Evolutionary conservation across 2,113 vertebrate genomes (phyloP).

Genomic region (Erythrolamprus reginae): DNA sequence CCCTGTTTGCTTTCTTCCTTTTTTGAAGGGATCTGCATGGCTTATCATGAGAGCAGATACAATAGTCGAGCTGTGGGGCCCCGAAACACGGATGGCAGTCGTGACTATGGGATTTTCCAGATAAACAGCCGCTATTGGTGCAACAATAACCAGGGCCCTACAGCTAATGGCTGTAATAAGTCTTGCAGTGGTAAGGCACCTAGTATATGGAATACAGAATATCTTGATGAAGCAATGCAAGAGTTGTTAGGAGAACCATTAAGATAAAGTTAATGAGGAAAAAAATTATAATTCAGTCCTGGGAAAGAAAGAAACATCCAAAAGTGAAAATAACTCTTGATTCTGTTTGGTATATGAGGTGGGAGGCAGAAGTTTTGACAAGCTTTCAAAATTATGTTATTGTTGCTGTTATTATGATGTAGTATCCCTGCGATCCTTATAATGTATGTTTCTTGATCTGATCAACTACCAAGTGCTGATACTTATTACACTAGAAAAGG

Average conservation of each 20-base stretch:
- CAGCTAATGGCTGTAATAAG: neutral
- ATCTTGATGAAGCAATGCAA: neutral
- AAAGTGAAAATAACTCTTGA: neutral
- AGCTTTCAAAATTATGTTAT: neutral
- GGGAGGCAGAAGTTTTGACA: neutral
- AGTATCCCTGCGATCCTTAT: neutral
- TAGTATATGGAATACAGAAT: accelerated
- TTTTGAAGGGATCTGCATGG: conserved; percentile 6
- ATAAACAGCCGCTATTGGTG: conserved; percentile 10
- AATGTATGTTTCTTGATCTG: neutral
- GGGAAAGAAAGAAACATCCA: neutral
- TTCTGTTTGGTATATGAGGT: neutral
- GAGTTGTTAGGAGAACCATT: neutral
- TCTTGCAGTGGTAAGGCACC: neutral
- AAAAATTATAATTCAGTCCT: neutral
- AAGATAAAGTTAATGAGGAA: neutral
- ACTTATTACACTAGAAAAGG: neutral
- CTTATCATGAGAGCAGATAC: neutral
- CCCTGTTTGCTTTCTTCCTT: neutral
- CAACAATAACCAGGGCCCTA: neutral
- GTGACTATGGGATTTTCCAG: conserved; percentile 6
- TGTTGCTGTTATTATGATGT: neutral
- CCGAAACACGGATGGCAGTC: neutral
- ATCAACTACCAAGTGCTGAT: neutral
- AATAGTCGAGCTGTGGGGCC: neutral